Percentiles rank a stretch among this genome's conserved stretches.
These are phyloP conservation scores for Cybosia mesomella DNA, from an alignment of 2,888 invertebrate genomes.

Conservation along the genomic window DNA sequence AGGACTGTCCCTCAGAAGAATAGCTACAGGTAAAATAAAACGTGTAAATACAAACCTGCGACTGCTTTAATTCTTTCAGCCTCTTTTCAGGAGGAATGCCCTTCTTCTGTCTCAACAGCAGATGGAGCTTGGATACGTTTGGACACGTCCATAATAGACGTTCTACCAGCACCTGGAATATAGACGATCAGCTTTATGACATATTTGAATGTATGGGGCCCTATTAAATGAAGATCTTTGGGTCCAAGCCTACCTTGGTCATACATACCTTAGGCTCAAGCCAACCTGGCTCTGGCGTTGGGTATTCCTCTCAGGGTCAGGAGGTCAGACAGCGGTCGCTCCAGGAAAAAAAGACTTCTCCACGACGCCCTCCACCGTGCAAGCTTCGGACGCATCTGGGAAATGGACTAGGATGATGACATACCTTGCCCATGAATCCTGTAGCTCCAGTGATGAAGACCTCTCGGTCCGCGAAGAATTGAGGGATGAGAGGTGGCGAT, in stretches of 20 bases:
- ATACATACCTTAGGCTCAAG: not conserved
- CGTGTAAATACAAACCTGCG: not conserved
- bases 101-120: slow-evolving; percentile 13
- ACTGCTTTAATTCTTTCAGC: slow-evolving; percentile 5
- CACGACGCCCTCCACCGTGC: not conserved
- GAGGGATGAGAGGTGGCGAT: not conserved
- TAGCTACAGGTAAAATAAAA: no score
- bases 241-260: not conserved
- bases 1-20: no score
- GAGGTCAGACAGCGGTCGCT: no score
- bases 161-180: slow-evolving; percentile 13
- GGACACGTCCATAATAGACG: slow-evolving; percentile 17
- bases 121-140: slow-evolving; percentile 7
- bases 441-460: not conserved
- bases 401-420: not conserved
- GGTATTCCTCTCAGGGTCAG: no score
- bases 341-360: no score
- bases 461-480: slow-evolving; percentile 2
- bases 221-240: not conserved
- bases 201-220: not conserved
- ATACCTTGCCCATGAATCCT: not conserved
- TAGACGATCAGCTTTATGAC: not conserved
- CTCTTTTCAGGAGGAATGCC: slow-evolving; percentile 3
- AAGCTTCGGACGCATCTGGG: not conserved
- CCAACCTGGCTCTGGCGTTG: no score